Evolutionary conservation across 2,113 vertebrate genomes (phyloP).

Genomic region (Gymnocephalus cernua): DNA sequence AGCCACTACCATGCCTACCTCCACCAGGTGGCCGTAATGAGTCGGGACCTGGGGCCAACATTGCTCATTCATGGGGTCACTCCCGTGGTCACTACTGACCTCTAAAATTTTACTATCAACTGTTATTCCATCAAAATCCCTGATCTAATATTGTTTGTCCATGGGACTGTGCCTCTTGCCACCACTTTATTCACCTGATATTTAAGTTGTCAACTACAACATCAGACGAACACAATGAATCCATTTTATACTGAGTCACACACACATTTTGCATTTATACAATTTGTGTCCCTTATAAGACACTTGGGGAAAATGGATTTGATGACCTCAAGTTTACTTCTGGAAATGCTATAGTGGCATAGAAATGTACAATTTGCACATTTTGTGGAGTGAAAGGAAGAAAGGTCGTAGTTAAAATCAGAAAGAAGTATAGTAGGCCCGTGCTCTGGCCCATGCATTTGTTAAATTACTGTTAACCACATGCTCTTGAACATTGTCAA

Average conservation of each 20-base stretch:
- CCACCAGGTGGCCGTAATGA: constrained; percentile 88
- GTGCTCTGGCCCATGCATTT: background rate
- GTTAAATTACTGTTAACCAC: constrained; percentile 1
- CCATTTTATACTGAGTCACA: background rate
- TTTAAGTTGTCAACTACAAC: background rate
- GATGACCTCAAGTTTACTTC: background rate
- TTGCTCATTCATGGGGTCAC: constrained; percentile 90
- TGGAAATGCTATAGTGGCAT: too few species aligned
- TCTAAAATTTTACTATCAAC: constrained; percentile 71
- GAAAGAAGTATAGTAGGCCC: background rate
- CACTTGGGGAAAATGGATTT: background rate
- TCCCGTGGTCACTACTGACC: constrained; percentile 88
- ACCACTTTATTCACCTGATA: background rate
- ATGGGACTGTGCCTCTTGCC: background rate
- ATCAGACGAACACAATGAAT: background rate
- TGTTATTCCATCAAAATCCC: background rate
- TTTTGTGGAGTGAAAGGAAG: background rate
- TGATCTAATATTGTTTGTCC: background rate
- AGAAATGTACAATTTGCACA: background rate
- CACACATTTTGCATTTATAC: background rate
- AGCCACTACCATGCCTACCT: constrained; percentile 82
- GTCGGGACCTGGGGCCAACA: constrained; percentile 87
- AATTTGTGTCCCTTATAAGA: background rate
- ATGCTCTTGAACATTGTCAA: background rate
- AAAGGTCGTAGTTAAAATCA: background rate